Base-by-base conservation (phyloP, 2,113 vertebrate species). In the Phainopepla nitens region DNA sequence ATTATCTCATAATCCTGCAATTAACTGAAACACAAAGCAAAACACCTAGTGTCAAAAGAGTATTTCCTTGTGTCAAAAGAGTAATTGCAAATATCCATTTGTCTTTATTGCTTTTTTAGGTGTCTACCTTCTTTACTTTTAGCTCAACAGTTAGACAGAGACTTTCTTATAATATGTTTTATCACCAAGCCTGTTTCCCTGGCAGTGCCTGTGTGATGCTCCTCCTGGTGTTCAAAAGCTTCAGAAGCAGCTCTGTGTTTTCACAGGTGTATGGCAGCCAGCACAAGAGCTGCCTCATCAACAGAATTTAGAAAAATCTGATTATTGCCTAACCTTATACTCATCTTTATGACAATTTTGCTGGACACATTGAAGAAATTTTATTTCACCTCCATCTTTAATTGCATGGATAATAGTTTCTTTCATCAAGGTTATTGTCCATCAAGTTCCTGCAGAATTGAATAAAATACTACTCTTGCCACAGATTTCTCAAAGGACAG, bases 1-100 rank as follows among this genome's bases (percentile, higher is more conserved):
- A 1, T 56, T 79, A 56, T 36, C 29, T 28, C 49, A 42, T 44
- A 58, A 68, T 58, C 21, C 6, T 21, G 2, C 31, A 54, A 82
- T 61, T 94, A 89, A 45, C 10, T 76, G 33, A 31, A 57, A 65
- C 5, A 91, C 9, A 49, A 77, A 42, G 10, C 1, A 42, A 36
- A 76, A 64, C 39, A 9, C 0, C 0, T 50, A 9, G 2, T n/a
- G 14, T 21, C 25, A 35, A 49, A 71, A 58, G 24, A 31, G 0
- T 21, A 35, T 84, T 79, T 65, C 81, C 31, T 60, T 56, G 11
- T n/a, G 14, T 21, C 25, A n/a, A 49, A 71, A 58, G 24, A 31
- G 0, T 21, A 35, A 31, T 22, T 22, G 5, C 11, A 62, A 80
- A 80, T 16, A 53, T 21, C 31, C 24, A 14, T 2, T 75, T 66